Conservation (phyloP, 2,113 vertebrate species). For the Amphilophus citrinellus region DNA sequence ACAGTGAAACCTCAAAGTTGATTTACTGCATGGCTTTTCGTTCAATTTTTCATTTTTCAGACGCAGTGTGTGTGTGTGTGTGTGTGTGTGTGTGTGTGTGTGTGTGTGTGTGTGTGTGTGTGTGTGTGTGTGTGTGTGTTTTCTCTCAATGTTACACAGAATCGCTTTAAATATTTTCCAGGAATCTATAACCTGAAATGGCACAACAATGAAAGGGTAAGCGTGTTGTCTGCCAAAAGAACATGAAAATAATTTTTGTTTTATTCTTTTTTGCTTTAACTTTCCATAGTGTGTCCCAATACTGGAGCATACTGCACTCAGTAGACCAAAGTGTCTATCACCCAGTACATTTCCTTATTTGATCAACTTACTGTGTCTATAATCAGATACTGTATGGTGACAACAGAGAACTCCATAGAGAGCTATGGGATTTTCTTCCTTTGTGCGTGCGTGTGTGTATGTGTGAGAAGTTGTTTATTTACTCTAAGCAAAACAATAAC, state of each 20-base stretch:
- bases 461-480: not conserved
- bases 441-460: not conserved
- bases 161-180: no score
- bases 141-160: not conserved
- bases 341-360: not conserved
- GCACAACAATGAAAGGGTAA: not conserved
- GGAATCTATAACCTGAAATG: not conserved
- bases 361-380: not conserved
- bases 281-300: not conserved
- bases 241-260: not conserved
- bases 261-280: slow-evolving; percentile 2
- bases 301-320: not conserved
- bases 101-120: no score
- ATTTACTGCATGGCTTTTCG: not conserved
- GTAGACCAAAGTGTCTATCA: not conserved
- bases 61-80: no score
- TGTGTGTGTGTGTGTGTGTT: no score
- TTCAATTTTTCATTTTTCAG: no score
- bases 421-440: not conserved
- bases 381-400: not conserved
- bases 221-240: not conserved
- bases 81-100: no score
- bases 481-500: no score
- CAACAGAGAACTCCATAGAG: not conserved
- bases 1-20: not conserved